phyloP scores from a whole-genome alignment of 2,797 vertebrate species.

The Odontamblyopus rebecca region DNA sequence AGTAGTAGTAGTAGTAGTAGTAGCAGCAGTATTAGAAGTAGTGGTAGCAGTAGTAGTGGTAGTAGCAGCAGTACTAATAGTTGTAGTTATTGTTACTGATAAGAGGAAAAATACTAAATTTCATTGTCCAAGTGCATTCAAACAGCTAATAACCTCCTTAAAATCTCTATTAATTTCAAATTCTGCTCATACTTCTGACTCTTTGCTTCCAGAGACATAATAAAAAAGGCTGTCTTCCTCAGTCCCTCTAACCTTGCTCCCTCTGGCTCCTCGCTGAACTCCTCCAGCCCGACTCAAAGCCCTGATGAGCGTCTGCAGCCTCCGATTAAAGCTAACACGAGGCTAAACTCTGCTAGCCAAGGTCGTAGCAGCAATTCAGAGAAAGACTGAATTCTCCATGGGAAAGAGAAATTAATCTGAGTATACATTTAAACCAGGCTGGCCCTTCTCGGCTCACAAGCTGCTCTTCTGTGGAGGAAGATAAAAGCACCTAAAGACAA shows the following conservation, averaged over 20 bases:
- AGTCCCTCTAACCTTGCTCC: background rate
- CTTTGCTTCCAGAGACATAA: background rate
- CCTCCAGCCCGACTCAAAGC: slow-evolving; percentile 41
- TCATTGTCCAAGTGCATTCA: too few species aligned
- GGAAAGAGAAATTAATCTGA: slow-evolving; percentile 70
- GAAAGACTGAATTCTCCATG: slow-evolving; percentile 59
- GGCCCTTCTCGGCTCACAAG: slow-evolving; percentile 57
- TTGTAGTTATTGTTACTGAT: too few species aligned
- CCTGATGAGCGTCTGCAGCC: slow-evolving; percentile 44
- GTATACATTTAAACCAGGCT: slow-evolving; percentile 57
- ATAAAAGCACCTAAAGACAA: slow-evolving; percentile 67
- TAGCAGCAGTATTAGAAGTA: too few species aligned
- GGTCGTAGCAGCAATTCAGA: slow-evolving; percentile 63
- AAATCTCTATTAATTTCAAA: too few species aligned
- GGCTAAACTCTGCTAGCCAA: slow-evolving; percentile 63
- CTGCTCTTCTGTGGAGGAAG: slow-evolving; percentile 43
- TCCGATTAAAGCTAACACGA: slow-evolving; percentile 61
- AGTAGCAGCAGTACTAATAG: too few species aligned
- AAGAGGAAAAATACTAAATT: too few species aligned
- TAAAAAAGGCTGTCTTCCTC: slow-evolving; percentile 1
- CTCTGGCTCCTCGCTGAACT: slow-evolving; percentile 26
- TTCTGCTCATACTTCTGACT: background rate
- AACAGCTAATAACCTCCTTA: too few species aligned
- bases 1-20: background rate
- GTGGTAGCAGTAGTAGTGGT: too few species aligned